Base-by-base conservation (phyloP, 2,888 invertebrate species). In the Phasia obesa region DNA sequence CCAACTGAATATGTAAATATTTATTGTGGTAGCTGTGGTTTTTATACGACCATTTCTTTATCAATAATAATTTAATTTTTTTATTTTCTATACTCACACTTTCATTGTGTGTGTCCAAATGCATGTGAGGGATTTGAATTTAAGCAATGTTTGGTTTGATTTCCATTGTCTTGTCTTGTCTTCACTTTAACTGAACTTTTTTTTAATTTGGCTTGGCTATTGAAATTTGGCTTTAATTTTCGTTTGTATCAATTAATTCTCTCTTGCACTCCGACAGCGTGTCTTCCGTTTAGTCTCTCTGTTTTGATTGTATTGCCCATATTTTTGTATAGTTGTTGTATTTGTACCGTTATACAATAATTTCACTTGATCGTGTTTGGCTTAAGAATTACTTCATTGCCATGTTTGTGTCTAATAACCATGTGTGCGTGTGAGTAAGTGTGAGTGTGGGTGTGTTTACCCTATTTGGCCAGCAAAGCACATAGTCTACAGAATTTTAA, bases 41-140 rank as follows among this genome's bases (percentile, higher is more conserved):
- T 91, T 91, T 91, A 91, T 91, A 91, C 89, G 88, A 87, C 89
- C 86, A 85, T 88, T 79, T 88, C 84, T 88, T 89, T 88, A 86
- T 86, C 87, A 87, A 88, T 88, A 88, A 57, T 86, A 88, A 87
- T 87, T 87, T 86, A 81, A 62, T 60, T 85, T 75, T 62, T 62
- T 53, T 53, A 6, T 35, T 47, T 70, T 70, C 35, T 19, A n/a
- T 47, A 21, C 60, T 74, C 74, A 74, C 74, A 47, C 38, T 47
- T 57, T 35, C 13, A n/a, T 65, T 59, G 57, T 65, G 5, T 49
- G 62, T 4, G 31, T 31, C 31, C 38, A 60, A 53, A 51, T 23
- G 35, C 51, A 47, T 60, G 67, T 51, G 47, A 64, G 67, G 27
- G 25, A 67, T 67, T 76, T 60, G 23, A 69, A 35, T 53, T 13